Base-by-base conservation (phyloP, 2,888 invertebrate genomes). In the Ormyrus nitidulus region DNA sequence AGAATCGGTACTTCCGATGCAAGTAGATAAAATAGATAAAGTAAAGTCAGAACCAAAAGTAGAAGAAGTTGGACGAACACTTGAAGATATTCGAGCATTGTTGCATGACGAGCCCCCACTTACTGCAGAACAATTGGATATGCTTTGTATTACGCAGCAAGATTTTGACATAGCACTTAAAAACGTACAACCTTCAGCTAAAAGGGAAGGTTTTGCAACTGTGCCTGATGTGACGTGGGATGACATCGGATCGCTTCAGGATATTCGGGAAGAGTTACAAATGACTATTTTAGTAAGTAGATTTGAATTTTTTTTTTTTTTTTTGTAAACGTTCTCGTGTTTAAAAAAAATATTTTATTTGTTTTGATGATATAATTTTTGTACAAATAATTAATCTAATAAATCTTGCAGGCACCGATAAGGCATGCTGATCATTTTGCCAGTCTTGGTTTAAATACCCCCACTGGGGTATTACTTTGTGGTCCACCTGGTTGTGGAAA, bases 401-500 rank as follows among this genome's bases (percentile, higher is more conserved):
- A 64, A 44, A 54, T 49, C 69, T 69, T 90, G 71, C 86, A 95
- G 95, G 98, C 97, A 19, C 98, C 99, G 48, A 96, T 99, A 0
- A 95, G 96, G 87, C 95, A 97, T 91, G 94, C 96, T 0, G 95
- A 96, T 82, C 94, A 95, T 84, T 94, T 97, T 86, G 93, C 93
- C 77, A 93, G 93, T 66, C 92, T 98, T 70, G 98, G 98, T 0
- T 91, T 99, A 75, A 93, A 93, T 59, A 93, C 95, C 7, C 95
- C 98, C 0, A 96, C 97, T 75, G 99, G 99, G 56, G 95, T 99
- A 5, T 91, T 99, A 80, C 92, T 99, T 2, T 99, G 98, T 90
- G 99, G 99, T 0, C 99, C 99, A 6, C 99, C 99, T 6, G 99
- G 99, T 74, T 97, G 97, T 89, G 97, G 97, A 69, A 99, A 99